Evolutionary conservation across 2,113 vertebrate genomes (phyloP).

Genomic region (Mirounga angustirostris): DNA sequence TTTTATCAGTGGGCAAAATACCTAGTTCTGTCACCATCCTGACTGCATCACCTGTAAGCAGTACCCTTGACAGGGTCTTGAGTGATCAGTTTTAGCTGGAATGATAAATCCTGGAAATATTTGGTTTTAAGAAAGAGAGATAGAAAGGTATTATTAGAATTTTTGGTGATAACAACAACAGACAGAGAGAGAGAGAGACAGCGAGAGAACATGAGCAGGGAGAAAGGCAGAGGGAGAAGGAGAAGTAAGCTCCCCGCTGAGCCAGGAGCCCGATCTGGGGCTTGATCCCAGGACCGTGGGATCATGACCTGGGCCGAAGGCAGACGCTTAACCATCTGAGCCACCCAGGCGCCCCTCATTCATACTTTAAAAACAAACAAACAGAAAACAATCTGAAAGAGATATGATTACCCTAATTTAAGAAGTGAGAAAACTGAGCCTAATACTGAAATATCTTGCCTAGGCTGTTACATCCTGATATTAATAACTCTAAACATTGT

Average conservation of each 20-base stretch:
- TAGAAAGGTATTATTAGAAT: background rate
- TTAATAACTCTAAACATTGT: background rate
- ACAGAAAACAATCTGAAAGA: background rate
- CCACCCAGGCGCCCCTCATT: background rate
- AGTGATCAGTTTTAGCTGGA: background rate
- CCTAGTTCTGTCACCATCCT: background rate
- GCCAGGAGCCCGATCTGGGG: too few relatives aligned
- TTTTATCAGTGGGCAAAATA: background rate
- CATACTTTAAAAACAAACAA: background rate
- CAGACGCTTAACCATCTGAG: too few relatives aligned
- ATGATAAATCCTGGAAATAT: background rate
- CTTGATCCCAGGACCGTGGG: too few relatives aligned
- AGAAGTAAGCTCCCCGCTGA: too few relatives aligned
- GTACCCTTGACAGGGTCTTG: background rate
- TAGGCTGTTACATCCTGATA: background rate
- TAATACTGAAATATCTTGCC: background rate
- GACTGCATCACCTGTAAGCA: background rate
- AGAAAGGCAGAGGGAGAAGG: too few relatives aligned
- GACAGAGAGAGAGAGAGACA: too few relatives aligned
- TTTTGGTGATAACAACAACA: background rate
- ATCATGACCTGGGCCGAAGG: too few relatives aligned
- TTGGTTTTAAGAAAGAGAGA: background rate
- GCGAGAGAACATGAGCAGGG: too few relatives aligned
- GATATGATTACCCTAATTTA: background rate
- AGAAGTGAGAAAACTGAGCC: background rate